Conservation (phyloP, 2,113 vertebrate genomes). For the Motacilla tschutschensis region DNA sequence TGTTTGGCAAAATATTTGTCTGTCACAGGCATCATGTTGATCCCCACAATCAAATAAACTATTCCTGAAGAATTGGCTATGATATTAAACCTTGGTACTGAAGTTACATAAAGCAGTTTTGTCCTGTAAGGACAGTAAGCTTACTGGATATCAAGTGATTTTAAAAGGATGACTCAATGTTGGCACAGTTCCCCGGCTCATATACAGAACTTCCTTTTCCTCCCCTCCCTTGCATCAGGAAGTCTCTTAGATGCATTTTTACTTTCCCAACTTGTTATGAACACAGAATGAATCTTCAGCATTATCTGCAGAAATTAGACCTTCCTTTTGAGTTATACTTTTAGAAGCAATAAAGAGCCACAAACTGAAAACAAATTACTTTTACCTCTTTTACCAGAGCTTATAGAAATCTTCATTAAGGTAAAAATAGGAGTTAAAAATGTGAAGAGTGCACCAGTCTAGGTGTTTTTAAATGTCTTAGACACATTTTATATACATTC, state of each 20-base stretch:
- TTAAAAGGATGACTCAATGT: constrained; percentile 72
- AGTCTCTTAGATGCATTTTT: constrained; percentile 69
- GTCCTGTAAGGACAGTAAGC: constrained; percentile 29
- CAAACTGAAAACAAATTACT: neutral
- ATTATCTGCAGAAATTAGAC: neutral
- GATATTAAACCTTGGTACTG: constrained; percentile 15
- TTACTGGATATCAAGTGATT: constrained; percentile 64
- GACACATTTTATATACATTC: neutral
- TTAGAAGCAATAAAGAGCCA: neutral
- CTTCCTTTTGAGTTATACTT: neutral
- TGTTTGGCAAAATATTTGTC: neutral
- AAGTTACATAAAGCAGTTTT: constrained; percentile 35
- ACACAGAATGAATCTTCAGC: constrained; percentile 20
- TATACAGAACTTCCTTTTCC: constrained; percentile 77
- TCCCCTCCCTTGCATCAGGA: constrained; percentile 73
- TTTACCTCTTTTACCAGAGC: neutral
- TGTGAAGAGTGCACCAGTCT: neutral
- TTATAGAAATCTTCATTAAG: neutral
- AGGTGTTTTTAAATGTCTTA: neutral
- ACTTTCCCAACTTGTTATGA: constrained; percentile 59
- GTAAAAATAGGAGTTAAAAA: neutral
- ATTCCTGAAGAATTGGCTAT: neutral
- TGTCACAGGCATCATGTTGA: neutral
- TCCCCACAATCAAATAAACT: neutral
- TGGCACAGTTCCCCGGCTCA: constrained; percentile 65